A percentile compares a stretch with the other conserved stretches of the same genome.
Evolutionary conservation across 2,797 vertebrate genomes (phyloP).

Genomic region (Otolemur crassicaudatus): DNA sequence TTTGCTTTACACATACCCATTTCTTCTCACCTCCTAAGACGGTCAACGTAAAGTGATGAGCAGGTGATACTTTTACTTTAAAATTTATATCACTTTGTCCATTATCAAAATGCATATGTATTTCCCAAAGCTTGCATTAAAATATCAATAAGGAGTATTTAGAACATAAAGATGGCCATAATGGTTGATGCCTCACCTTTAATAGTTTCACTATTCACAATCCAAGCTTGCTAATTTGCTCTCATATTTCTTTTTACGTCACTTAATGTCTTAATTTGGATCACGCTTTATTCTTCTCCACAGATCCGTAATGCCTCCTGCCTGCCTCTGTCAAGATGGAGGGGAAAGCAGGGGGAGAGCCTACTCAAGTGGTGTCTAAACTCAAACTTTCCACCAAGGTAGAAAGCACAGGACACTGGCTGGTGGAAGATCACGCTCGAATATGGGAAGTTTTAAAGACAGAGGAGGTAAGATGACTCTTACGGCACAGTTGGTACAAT

Average conservation of each 20-base stretch:
- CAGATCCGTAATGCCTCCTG: slow-evolving; percentile 68
- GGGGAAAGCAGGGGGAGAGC: background rate
- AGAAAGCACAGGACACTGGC: slow-evolving; percentile 61
- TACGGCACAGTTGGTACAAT: background rate
- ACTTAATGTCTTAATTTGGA: slow-evolving; percentile 17
- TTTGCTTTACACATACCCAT: background rate
- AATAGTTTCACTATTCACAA: background rate
- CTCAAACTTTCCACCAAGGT: slow-evolving; percentile 1
- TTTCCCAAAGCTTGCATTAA: slow-evolving; percentile 11
- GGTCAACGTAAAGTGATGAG: background rate
- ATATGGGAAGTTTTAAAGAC: slow-evolving; percentile 73
- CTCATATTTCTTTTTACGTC: background rate
- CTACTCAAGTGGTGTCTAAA: slow-evolving; percentile 41
- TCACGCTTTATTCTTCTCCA: slow-evolving; percentile 58
- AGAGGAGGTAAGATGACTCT: slow-evolving; percentile 72
- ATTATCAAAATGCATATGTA: background rate
- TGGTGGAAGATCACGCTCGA: slow-evolving; percentile 53
- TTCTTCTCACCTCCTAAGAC: background rate
- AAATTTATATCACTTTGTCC: background rate
- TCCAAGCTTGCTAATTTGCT: background rate
- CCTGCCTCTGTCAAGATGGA: background rate
- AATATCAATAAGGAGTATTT: slow-evolving; percentile 12
- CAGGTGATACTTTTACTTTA: background rate
- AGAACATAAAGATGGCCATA: background rate
- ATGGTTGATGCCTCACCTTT: background rate